Percentiles rank a stretch among this genome's conserved stretches.
These are phyloP conservation scores for Platysternon megacephalum DNA, from an alignment of 2,113 vertebrate genomes.

Conservation along the genomic window DNA sequence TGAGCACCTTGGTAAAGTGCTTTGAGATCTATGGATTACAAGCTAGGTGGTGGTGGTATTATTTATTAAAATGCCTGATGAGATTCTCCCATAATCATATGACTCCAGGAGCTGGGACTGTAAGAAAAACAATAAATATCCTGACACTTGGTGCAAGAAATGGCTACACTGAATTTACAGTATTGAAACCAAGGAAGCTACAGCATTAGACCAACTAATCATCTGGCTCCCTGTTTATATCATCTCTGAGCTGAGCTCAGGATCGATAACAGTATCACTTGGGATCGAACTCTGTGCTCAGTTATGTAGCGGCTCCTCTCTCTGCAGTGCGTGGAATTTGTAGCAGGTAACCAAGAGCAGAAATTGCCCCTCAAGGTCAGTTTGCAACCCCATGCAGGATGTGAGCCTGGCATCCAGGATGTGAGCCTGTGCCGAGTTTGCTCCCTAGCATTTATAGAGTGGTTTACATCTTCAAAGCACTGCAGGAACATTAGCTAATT, in stretches of 20 bases:
- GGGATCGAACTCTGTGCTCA: no score
- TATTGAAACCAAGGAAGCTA: neutral
- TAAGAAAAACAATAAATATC: no score
- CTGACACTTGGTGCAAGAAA: no score
- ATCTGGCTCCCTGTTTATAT: neutral
- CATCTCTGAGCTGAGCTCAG: neutral
- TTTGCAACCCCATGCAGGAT: no score
- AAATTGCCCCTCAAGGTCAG: neutral
- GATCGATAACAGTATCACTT: neutral
- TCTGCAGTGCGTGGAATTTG: neutral
- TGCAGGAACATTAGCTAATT: neutral
- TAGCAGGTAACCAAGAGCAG: neutral
- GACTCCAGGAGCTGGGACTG: no score
- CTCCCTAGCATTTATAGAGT: neutral
- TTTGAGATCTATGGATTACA: no score
- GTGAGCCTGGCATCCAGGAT: no score
- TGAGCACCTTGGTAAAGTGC: no score
- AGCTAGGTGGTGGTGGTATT: no score
- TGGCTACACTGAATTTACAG: neutral
- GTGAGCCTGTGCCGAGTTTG: neutral
- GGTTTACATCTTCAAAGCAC: neutral
- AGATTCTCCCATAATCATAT: no score
- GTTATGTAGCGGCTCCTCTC: neutral
- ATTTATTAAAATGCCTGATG: no score
- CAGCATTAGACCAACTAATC: neutral